These are phyloP conservation scores for Ischnura elegans DNA, from an alignment of 2,888 invertebrate genomes.

Conservation along the genomic window DNA sequence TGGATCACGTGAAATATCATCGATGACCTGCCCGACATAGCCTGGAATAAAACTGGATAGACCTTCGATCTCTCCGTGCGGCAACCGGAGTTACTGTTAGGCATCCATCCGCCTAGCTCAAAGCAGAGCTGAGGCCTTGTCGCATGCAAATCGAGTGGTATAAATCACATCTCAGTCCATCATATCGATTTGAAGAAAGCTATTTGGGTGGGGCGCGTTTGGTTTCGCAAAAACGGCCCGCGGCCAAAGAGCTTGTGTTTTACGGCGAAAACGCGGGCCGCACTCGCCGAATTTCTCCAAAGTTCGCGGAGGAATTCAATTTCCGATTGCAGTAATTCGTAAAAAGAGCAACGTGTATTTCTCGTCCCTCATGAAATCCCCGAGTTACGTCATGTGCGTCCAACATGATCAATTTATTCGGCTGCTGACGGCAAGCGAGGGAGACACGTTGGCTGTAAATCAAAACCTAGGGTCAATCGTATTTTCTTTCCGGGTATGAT, in stretches of 20 bases:
- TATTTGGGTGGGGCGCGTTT: neutral
- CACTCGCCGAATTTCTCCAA: neutral
- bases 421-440: conserved; percentile 9
- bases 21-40: no score
- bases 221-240: neutral
- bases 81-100: no score
- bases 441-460: conserved; percentile 29
- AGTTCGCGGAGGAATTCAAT: conserved; percentile 37
- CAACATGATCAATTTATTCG: conserved; percentile 32
- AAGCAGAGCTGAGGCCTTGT: neutral
- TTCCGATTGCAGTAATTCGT: conserved; percentile 63
- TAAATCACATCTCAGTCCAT: conserved; percentile 59
- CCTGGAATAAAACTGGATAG: no score
- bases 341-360: conserved; percentile 42
- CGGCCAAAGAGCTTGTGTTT: conserved; percentile 37
- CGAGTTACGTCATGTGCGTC: neutral
- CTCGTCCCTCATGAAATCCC: neutral
- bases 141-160: conserved; percentile 6
- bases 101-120: neutral
- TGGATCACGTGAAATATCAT: no score
- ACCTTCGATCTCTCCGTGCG: no score
- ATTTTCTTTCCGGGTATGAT: conserved; percentile 39
- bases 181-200: conserved; percentile 51
- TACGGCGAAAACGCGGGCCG: conserved; percentile 29
- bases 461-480: neutral